phyloP scores from a whole-genome alignment of 2,888 invertebrate genomes.

The Gymnoscelis rufifasciata region DNA sequence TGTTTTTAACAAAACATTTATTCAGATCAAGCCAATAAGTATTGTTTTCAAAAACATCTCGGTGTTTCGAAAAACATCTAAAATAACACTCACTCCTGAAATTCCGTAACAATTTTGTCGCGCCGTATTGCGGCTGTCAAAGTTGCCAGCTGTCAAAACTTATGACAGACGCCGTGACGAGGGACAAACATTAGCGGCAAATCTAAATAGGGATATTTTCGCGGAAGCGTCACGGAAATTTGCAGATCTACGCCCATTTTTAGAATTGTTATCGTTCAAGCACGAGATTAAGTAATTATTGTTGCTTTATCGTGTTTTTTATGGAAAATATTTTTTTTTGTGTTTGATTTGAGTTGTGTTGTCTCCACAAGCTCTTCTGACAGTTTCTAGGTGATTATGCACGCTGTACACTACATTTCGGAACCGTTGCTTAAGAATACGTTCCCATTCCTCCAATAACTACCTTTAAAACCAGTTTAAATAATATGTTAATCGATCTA shows the following conservation, averaged over 20 bases:
- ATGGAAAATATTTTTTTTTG: too few species aligned
- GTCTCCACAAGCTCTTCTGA: too few species aligned
- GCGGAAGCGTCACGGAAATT: neutral
- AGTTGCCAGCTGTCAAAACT: conserved; percentile 29
- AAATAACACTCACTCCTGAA: conserved; percentile 13
- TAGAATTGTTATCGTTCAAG: neutral
- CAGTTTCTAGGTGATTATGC: too few species aligned
- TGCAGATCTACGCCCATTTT: neutral
- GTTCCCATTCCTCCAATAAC: too few species aligned
- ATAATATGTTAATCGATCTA: too few species aligned
- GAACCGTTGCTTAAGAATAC: too few species aligned
- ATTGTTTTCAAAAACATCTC: neutral
- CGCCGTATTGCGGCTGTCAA: conserved; percentile 28
- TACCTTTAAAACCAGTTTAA: too few species aligned
- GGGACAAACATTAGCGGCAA: conserved; percentile 16
- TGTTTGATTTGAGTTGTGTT: too few species aligned
- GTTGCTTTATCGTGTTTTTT: too few species aligned
- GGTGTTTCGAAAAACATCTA: neutral
- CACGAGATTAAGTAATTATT: too few species aligned
- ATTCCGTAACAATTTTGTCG: conserved; percentile 1
- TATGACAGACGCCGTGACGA: conserved; percentile 25
- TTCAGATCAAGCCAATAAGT: neutral
- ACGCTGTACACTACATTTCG: too few species aligned
- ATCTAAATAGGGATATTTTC: conserved; percentile 10
- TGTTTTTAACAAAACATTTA: too few species aligned